Evolutionary conservation across 2,797 vertebrate genomes (phyloP).

Genomic region (Lemur catta): DNA sequence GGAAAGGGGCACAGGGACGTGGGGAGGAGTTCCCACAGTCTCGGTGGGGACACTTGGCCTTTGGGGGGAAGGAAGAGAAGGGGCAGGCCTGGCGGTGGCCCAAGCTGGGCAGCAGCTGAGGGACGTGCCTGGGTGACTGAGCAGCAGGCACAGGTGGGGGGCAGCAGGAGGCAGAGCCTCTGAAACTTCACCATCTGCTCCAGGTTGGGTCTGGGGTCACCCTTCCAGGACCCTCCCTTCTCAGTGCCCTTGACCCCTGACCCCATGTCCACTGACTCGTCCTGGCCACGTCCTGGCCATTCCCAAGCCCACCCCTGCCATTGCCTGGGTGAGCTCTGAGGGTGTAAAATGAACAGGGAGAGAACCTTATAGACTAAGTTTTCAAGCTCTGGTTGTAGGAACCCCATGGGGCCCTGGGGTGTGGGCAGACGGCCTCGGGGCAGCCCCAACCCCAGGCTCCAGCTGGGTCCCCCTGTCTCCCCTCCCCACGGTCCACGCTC

Average conservation of each 20-base stretch:
- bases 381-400: background rate
- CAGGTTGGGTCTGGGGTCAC: fast-evolving
- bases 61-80: background rate
- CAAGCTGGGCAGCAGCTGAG: background rate
- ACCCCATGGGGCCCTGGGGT: background rate
- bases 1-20: background rate
- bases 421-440: background rate
- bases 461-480: too few species aligned
- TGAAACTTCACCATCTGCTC: background rate
- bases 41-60: background rate
- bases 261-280: background rate
- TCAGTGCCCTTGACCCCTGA: background rate
- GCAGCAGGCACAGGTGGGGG: fast-evolving
- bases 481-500: background rate
- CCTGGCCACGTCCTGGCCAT: background rate
- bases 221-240: background rate
- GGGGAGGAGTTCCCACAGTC: background rate
- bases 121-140: background rate
- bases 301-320: background rate
- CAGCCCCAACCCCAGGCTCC: background rate
- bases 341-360: background rate
- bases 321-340: background rate
- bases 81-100: background rate
- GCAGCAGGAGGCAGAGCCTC: background rate
- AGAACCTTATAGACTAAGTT: background rate